Evolutionary conservation across 2,113 vertebrate genomes (phyloP), one percentile per base, ranked within the genome.

Genomic region (Callionymus lyra): DNA sequence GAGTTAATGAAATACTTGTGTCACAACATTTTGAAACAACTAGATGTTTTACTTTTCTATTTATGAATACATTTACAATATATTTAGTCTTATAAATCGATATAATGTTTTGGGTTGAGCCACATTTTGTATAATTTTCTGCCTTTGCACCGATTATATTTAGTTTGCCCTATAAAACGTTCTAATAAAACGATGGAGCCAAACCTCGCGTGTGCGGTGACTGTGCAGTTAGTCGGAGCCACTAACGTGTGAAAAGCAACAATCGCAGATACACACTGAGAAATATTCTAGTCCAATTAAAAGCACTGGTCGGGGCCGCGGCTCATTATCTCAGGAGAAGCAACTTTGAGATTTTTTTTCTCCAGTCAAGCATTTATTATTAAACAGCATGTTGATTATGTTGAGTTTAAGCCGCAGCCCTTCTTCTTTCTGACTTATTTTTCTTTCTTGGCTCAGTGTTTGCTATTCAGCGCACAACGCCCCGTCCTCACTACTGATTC

Each of bases 331-430:
- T 67, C 62, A 69, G 61, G 68, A 77, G 65, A 50, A 57, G 66
- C 21, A 38, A 70, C 68, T 76, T 66, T 77, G 56, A 76, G 70
- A 75, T 71, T 81, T n/a, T n/a, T n/a, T n/a, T n/a, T 63, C 54
- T 76, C 61, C 44, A 72, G 77, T 79, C 65, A 64, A 58, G 63
- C 74, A 73, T 85, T 70, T 62, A 84, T 82, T 83, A 84, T 81
- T 85, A 65, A 84, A 63, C 44, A 66, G 44, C 56, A 45, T 79
- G 76, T 74, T 79, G 79, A 79, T 78, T 68, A 51, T 56, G 50
- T 72, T 75, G 56, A 55, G 54, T 62, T 66, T 66, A 62, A 74
- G 68, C 59, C 59, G 56, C 46, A 16, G 38, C 62, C 60, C 37
- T 66, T 59, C 66, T 65, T 71, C 58, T 59, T 45, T 47, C 56